phyloP scores from a whole-genome alignment of 2,113 vertebrate species.

The Emydocephalus ijimae region DNA sequence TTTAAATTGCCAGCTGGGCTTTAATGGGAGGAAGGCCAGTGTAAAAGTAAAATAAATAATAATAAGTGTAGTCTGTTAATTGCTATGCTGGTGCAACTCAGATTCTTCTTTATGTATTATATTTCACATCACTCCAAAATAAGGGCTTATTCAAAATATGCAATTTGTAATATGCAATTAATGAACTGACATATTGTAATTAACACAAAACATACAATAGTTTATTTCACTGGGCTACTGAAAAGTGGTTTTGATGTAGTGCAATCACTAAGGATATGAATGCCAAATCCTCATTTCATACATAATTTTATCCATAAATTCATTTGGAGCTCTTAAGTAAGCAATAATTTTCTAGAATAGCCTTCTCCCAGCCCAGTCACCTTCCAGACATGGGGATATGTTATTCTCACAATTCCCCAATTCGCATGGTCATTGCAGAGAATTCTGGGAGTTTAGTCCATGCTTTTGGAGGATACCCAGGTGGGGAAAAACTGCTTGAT shows the following conservation, averaged over 20 bases:
- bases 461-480: not conserved
- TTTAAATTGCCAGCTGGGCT: not conserved
- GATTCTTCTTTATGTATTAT: not conserved
- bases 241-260: not conserved
- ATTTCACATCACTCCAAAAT: not conserved
- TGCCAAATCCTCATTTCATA: not conserved
- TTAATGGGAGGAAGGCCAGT: not conserved
- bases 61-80: not conserved
- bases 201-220: not conserved
- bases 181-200: rapidly evolving
- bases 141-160: not conserved
- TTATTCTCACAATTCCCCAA: not conserved
- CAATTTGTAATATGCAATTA: not conserved
- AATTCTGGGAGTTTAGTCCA: not conserved
- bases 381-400: not conserved
- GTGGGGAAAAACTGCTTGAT: not conserved
- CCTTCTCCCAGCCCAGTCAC: not conserved
- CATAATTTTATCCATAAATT: not conserved
- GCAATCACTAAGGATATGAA: not conserved
- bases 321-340: not conserved
- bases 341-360: not conserved
- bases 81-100: not conserved
- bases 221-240: not conserved
- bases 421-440: not conserved
- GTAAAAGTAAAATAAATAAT: not conserved